Conservation (phyloP, 2,888 invertebrate species). For the Agrotis puta region DNA sequence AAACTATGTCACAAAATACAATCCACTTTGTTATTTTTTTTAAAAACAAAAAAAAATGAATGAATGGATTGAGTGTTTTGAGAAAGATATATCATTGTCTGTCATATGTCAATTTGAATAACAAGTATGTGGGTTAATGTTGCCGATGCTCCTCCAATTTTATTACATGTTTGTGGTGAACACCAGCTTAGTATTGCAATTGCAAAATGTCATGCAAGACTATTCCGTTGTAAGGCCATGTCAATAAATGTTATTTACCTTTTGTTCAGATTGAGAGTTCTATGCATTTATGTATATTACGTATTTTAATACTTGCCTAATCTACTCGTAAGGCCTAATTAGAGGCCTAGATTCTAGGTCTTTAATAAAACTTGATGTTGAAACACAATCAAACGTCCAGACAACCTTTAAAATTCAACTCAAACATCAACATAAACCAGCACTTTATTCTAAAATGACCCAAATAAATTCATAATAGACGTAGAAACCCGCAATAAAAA, state of each 20-base stretch:
- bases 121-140: neutral
- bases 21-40: too few species aligned
- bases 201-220: neutral
- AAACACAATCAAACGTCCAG: neutral
- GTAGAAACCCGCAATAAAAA: constrained; percentile 39
- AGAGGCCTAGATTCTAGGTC: too few species aligned
- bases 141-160: neutral
- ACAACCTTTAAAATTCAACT: neutral
- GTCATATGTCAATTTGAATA: too few species aligned
- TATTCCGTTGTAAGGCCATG: neutral
- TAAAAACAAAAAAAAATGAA: too few species aligned
- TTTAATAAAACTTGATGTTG: neutral
- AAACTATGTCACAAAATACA: too few species aligned
- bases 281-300: too few species aligned
- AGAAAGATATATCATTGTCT: too few species aligned
- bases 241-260: too few species aligned
- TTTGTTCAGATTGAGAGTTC: too few species aligned
- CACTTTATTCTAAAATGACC: constrained; percentile 27
- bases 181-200: neutral
- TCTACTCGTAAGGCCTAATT: too few species aligned
- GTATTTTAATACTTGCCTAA: too few species aligned
- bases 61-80: too few species aligned
- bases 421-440: constrained; percentile 9
- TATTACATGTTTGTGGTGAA: neutral
- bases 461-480: constrained; percentile 31